phyloP scores from a whole-genome alignment of 1,140 invertebrate genomes.

The Cylas formicarius region DNA sequence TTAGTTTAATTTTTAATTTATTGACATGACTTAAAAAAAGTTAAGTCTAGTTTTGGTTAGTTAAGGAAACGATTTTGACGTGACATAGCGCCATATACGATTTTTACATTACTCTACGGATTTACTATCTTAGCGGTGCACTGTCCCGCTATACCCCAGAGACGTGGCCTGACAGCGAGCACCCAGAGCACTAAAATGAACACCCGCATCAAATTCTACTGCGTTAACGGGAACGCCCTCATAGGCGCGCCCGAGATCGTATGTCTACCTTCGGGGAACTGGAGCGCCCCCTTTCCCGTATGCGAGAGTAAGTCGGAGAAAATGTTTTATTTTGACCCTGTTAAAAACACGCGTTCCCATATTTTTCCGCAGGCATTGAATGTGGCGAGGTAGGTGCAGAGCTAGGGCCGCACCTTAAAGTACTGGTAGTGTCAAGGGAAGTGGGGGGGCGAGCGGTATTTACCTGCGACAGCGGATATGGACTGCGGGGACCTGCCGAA shows the following conservation, averaged over 20 bases:
- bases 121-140: constrained; percentile 54
- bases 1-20: constrained; percentile 33
- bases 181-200: constrained; percentile 65
- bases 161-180: constrained; percentile 62
- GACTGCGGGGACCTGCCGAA: constrained; percentile 63
- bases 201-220: constrained; percentile 65
- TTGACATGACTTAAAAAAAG: background rate
- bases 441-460: constrained; percentile 72
- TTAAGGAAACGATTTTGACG: no score
- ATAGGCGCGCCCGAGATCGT: constrained; percentile 63
- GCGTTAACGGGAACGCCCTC: constrained; percentile 73
- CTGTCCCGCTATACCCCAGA: constrained; percentile 60
- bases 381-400: constrained; percentile 59
- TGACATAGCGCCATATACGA: no score
- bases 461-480: constrained; percentile 70
- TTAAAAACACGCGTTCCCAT: background rate
- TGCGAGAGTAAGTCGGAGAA: constrained; percentile 72
- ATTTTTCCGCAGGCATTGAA: constrained; percentile 53
- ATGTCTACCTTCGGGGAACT: constrained; percentile 75
- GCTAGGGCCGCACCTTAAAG: constrained; percentile 51
- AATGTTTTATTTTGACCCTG: no score
- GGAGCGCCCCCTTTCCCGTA: constrained; percentile 70
- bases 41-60: no score
- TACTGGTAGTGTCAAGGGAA: constrained; percentile 62
- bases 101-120: background rate